Conservation (phyloP, 2,888 invertebrate species). For the Endomychus coccineus region DNA sequence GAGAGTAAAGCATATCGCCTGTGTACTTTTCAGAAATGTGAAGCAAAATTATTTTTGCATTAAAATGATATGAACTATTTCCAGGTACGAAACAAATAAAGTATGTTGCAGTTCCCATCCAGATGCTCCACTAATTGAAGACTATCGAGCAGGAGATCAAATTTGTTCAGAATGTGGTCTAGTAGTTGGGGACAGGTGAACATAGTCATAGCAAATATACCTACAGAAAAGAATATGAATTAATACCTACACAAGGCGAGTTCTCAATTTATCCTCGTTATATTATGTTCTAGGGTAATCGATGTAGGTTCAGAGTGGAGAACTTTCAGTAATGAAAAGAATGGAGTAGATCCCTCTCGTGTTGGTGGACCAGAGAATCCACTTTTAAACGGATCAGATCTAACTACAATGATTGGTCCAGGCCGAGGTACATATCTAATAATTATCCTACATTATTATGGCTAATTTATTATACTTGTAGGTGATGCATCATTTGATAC, state of each 20-base stretch:
- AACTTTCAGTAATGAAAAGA: slow-evolving; percentile 98
- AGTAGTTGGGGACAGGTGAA: slow-evolving; percentile 97
- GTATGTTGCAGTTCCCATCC: slow-evolving; percentile 92
- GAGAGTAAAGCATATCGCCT: too few species aligned
- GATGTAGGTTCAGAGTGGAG: slow-evolving; percentile 99
- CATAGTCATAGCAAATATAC: too few species aligned
- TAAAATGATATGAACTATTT: too few species aligned
- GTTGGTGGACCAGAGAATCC: slow-evolving; percentile 99
- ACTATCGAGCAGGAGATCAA: slow-evolving; percentile 97
- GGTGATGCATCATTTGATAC: slow-evolving; percentile 81
- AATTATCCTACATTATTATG: background rate
- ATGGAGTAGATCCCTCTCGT: slow-evolving; percentile 96
- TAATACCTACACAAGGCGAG: background rate
- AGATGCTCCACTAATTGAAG: slow-evolving; percentile 92
- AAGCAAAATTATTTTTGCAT: too few species aligned
- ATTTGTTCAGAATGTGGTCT: slow-evolving; percentile 99
- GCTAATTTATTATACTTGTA: slow-evolving; percentile 18
- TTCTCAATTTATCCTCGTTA: background rate
- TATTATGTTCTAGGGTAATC: slow-evolving; percentile 67
- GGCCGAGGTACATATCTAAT: slow-evolving; percentile 40
- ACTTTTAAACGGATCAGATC: slow-evolving; percentile 86
- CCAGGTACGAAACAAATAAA: slow-evolving; percentile 62
- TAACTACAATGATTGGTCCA: slow-evolving; percentile 91
- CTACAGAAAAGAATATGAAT: too few species aligned
- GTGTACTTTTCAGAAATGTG: too few species aligned